Evolutionary conservation across 2,113 vertebrate genomes (phyloP).

Genomic region (Sarotherodon lohbergeri): DNA sequence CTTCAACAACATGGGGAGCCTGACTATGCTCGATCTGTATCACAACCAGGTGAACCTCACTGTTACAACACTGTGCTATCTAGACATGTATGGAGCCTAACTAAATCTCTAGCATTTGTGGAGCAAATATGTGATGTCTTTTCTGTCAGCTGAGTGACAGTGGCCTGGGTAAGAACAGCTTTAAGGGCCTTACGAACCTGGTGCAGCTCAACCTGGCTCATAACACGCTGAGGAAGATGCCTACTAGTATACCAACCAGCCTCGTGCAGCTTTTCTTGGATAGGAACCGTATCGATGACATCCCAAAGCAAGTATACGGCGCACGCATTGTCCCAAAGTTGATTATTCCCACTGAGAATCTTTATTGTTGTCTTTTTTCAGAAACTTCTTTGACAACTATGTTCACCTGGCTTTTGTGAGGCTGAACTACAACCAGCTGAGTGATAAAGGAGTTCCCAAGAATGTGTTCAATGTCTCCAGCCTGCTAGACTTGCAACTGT

Average conservation of each 20-base stretch:
- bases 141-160: conserved; percentile 73
- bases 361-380: neutral
- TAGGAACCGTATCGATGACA: conserved; percentile 87
- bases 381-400: conserved; percentile 85
- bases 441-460: conserved; percentile 86
- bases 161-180: conserved; percentile 83
- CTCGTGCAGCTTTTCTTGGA: conserved; percentile 94
- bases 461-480: conserved; percentile 88
- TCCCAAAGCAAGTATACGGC: conserved; percentile 73
- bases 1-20: conserved; percentile 85
- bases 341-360: neutral
- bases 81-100: neutral
- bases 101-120: neutral
- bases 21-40: conserved; percentile 90
- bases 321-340: neutral
- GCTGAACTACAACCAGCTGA: conserved; percentile 92
- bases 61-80: neutral
- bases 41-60: conserved; percentile 79
- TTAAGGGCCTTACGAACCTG: conserved; percentile 88
- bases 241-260: conserved; percentile 77
- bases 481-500: conserved; percentile 89
- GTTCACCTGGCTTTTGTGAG: conserved; percentile 86
- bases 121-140: neutral
- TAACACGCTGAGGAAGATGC: conserved; percentile 91
- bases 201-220: conserved; percentile 95